Evolutionary conservation across 2,888 invertebrate species (phyloP).

Genomic region (Rhagium mordax): DNA sequence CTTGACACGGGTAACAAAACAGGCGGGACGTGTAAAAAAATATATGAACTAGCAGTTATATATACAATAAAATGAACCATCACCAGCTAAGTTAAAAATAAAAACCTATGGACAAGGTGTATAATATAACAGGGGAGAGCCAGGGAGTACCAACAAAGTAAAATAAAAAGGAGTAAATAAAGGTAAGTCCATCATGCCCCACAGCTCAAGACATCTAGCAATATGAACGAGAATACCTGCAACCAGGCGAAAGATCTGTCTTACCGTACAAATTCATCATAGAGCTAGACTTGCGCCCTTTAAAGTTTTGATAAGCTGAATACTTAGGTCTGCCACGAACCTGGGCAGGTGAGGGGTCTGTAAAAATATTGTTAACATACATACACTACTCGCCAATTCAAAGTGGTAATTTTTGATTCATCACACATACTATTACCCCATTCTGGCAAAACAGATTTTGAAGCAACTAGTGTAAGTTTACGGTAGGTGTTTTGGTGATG

Average conservation of each 20-base stretch:
- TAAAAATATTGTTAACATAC: constrained; percentile 76
- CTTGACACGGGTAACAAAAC: constrained; percentile 42
- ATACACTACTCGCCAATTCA: constrained; percentile 65
- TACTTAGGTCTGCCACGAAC: constrained; percentile 88
- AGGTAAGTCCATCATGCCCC: constrained; percentile 52
- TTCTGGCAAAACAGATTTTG: constrained; percentile 52
- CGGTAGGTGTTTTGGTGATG: constrained; percentile 8
- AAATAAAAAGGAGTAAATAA: constrained; percentile 39
- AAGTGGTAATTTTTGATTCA: constrained; percentile 19
- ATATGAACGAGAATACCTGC: constrained; percentile 53
- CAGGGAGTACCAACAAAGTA: constrained; percentile 38
- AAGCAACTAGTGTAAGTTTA: constrained; percentile 38
- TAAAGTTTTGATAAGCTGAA: constrained; percentile 91
- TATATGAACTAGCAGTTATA: constrained; percentile 41
- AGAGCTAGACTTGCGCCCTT: constrained; percentile 93
- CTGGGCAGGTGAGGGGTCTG: constrained; percentile 86
- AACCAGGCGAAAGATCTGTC: constrained; percentile 69
- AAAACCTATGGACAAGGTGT: constrained; percentile 28
- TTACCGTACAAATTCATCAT: constrained; percentile 97
- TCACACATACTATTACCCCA: constrained; percentile 39
- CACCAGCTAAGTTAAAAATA: constrained; percentile 46
- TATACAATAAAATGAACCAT: constrained; percentile 51
- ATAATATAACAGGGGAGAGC: constrained; percentile 32
- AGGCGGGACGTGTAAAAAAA: constrained; percentile 44
- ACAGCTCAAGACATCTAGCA: constrained; percentile 55